Conservation (phyloP, 2,797 vertebrate genomes). For the Salmo trutta region DNA sequence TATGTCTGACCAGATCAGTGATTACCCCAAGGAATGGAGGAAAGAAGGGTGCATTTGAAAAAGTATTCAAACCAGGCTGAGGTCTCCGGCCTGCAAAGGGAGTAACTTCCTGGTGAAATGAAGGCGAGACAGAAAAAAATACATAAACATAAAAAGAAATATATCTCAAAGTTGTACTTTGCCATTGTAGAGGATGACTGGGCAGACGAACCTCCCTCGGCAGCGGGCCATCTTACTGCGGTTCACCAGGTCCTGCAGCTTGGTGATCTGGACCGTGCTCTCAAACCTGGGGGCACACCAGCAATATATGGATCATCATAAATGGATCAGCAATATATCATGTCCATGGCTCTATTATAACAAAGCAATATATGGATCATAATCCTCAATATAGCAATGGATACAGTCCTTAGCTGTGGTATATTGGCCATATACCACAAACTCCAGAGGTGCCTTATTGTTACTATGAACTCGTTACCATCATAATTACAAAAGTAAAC, state of each 20-base stretch:
- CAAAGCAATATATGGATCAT: neutral
- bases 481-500: no score
- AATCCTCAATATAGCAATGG: neutral
- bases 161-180: constrained; percentile 78
- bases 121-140: neutral
- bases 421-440: no score
- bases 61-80: neutral
- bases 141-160: neutral
- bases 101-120: neutral
- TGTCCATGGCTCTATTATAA: no score
- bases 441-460: no score
- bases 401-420: no score
- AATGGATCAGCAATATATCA: neutral
- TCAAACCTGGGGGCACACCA: constrained; percentile 80
- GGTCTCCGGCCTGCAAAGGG: neutral
- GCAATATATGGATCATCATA: neutral
- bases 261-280: constrained; percentile 88
- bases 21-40: neutral
- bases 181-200: constrained; percentile 96
- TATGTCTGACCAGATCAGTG: neutral
- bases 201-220: constrained; percentile 94
- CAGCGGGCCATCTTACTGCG: constrained; percentile 95
- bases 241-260: constrained; percentile 92
- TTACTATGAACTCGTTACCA: no score
- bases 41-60: neutral